phyloP scores from a whole-genome alignment of 2,113 vertebrate species.

The Clinocottus analis region DNA sequence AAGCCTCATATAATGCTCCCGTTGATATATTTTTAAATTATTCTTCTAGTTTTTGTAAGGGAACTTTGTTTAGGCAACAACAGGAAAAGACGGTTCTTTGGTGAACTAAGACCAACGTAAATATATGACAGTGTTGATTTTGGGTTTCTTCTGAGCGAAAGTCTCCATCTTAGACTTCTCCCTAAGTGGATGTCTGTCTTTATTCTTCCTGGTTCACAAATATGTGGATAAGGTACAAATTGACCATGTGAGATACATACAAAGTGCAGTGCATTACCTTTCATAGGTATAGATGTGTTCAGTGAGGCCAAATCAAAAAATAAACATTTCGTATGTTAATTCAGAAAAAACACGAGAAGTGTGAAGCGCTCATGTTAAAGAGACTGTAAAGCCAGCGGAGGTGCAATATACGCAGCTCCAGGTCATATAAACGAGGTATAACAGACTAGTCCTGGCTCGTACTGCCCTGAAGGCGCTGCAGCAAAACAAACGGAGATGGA shows the following conservation, averaged over 20 bases:
- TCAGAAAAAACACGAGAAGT: background rate
- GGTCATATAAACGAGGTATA: slow-evolving; percentile 40
- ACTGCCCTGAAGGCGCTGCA: slow-evolving; percentile 37
- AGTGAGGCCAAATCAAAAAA: background rate
- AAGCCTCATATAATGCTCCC: background rate
- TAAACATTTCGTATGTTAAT: background rate
- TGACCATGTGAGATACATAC: background rate
- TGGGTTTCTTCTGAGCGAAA: no score
- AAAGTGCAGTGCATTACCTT: background rate
- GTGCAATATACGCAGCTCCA: slow-evolving; percentile 45
- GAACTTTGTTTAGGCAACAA: background rate
- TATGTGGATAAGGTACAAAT: background rate
- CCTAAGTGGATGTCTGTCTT: background rate
- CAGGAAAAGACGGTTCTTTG: background rate
- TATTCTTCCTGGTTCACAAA: no score
- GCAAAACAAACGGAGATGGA: slow-evolving; percentile 9
- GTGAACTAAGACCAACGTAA: background rate
- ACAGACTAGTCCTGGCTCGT: slow-evolving; percentile 66
- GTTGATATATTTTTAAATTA: background rate
- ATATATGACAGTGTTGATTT: no score
- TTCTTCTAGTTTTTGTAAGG: background rate
- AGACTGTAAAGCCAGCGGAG: background rate
- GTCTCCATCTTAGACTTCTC: no score
- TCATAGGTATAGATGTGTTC: background rate
- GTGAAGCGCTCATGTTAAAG: background rate